Evolutionary conservation across 2,797 vertebrate genomes (phyloP).

Genomic region (Pteronotus mesoamericanus): DNA sequence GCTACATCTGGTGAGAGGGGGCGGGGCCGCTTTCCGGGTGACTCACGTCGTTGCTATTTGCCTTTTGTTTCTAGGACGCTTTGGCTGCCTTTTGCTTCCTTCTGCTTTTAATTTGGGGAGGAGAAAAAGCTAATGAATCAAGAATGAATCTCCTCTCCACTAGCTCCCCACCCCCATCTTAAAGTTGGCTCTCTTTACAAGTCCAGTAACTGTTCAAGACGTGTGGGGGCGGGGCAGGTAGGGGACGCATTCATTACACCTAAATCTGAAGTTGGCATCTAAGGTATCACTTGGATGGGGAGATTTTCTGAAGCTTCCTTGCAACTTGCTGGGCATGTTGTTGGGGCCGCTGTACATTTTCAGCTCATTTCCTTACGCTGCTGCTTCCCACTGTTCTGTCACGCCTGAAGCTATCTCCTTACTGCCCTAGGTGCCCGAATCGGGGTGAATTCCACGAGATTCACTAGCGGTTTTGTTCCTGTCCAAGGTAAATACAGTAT

Average conservation of each 20-base stretch:
- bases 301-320: neutral
- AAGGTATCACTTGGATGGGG: neutral
- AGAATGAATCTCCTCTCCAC: slow-evolving; percentile 6
- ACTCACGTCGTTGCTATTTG: slow-evolving; percentile 62
- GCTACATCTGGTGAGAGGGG: slow-evolving; percentile 13
- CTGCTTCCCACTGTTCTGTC: neutral
- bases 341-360: neutral
- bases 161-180: neutral
- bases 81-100: slow-evolving; percentile 44
- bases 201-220: neutral
- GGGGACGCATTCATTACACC: neutral
- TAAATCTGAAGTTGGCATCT: neutral
- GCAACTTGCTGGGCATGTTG: neutral
- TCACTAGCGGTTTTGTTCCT: neutral
- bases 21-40: slow-evolving; percentile 27
- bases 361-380: neutral
- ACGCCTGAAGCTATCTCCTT: neutral
- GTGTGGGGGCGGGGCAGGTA: slow-evolving; percentile 8
- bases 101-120: slow-evolving; percentile 69
- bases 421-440: neutral
- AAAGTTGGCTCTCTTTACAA: slow-evolving; percentile 35
- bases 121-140: slow-evolving; percentile 36
- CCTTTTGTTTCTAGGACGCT: slow-evolving; percentile 65
- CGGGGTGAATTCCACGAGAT: slow-evolving; percentile 40
- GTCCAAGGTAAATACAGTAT: slow-evolving; percentile 58